Conservation (phyloP, 2,888 invertebrate species). For the Cacoxenus indagator region DNA sequence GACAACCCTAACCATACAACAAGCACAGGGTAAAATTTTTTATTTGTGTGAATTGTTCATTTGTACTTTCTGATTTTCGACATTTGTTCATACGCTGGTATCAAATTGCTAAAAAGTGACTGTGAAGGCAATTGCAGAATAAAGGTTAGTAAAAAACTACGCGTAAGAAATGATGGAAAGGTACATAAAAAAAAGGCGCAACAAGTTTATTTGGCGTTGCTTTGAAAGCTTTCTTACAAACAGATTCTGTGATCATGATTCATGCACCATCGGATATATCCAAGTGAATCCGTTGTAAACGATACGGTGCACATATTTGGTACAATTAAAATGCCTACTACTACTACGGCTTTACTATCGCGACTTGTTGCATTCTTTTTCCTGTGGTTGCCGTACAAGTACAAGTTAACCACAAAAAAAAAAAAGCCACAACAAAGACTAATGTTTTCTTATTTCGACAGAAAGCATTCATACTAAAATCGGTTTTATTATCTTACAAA, state of each 20-base stretch:
- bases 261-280: not conserved
- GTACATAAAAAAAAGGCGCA: not conserved
- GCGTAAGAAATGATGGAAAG: too few relatives aligned
- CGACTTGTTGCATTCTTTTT: slow-evolving; percentile 10
- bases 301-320: slow-evolving; percentile 8
- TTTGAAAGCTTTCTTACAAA: not conserved
- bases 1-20: too few relatives aligned
- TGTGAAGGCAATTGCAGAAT: too few relatives aligned
- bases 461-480: not conserved
- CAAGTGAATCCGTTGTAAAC: not conserved
- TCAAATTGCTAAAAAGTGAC: too few relatives aligned
- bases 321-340: not conserved
- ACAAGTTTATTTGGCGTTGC: slow-evolving; percentile 20
- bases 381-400: not conserved
- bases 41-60: too few relatives aligned
- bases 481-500: too few relatives aligned
- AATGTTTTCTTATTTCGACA: not conserved
- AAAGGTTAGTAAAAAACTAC: not conserved
- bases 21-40: too few relatives aligned
- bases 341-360: not conserved
- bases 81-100: too few relatives aligned
- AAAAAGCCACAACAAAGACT: not conserved
- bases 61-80: too few relatives aligned
- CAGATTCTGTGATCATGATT: not conserved
- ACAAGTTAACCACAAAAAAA: not conserved